phyloP scores from a whole-genome alignment of 2,113 vertebrate species.

The Forbesichthys agassizii region DNA sequence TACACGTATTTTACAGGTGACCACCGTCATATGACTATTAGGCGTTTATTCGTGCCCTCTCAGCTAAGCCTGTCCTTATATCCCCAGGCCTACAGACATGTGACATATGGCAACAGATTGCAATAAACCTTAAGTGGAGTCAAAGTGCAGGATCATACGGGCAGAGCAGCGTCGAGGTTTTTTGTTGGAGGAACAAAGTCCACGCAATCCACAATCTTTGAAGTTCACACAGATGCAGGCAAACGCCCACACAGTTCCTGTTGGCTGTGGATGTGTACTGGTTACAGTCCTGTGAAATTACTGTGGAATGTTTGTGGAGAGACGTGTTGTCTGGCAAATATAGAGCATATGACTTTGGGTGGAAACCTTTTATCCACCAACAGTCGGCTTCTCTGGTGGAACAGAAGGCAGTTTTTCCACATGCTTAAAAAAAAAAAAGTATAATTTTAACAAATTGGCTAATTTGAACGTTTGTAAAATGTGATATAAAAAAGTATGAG shows the following conservation, averaged over 20 bases:
- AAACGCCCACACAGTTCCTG: slow-evolving; percentile 42
- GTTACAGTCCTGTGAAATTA: slow-evolving; percentile 35
- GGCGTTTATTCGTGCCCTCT: no score
- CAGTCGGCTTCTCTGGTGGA: no score
- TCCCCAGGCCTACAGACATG: no score
- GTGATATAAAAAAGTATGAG: no score
- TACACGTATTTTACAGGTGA: no score
- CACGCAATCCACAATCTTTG: slow-evolving; percentile 41
- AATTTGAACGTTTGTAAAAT: no score
- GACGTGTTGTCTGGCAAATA: slow-evolving; percentile 14
- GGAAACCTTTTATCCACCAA: no score
- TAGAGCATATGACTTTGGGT: neutral
- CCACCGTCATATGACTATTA: no score
- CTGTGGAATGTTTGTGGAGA: slow-evolving; percentile 42
- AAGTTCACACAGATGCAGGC: slow-evolving; percentile 28
- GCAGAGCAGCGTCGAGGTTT: slow-evolving; percentile 12
- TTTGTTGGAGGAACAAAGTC: slow-evolving; percentile 10
- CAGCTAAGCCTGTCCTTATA: no score
- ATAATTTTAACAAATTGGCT: no score
- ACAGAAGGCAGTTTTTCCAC: no score
- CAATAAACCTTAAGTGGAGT: neutral
- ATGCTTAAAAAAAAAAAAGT: no score
- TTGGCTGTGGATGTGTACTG: slow-evolving; percentile 19
- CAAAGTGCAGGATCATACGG: neutral
- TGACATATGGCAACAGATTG: neutral